phyloP scores from a whole-genome alignment of 2,888 invertebrate species.

The Melieria picta region DNA sequence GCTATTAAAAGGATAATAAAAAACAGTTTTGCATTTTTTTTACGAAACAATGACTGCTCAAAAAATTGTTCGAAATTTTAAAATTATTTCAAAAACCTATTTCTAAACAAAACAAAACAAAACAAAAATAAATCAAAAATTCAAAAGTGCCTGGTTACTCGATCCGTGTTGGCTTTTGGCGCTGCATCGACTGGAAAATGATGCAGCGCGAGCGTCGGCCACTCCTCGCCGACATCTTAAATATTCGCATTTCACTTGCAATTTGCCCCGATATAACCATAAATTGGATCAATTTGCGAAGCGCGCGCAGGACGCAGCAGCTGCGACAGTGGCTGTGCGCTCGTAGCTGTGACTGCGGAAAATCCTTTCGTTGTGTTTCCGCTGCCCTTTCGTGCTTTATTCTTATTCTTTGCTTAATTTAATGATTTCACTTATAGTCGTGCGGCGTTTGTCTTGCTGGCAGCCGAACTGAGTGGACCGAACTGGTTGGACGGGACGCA shows the following conservation, averaged over 20 bases:
- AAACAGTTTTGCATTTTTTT: too few relatives aligned
- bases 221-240: constrained; percentile 17
- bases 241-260: constrained; percentile 53
- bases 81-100: constrained; percentile 51
- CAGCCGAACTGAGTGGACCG: too few relatives aligned
- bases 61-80: not conserved
- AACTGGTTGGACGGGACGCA: too few relatives aligned
- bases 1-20: too few relatives aligned
- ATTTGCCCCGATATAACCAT: constrained; percentile 62
- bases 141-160: not conserved
- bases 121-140: constrained; percentile 37
- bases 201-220: not conserved
- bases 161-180: not conserved
- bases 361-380: not conserved
- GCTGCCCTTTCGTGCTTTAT: not conserved
- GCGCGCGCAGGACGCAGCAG: constrained; percentile 8
- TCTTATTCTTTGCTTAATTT: constrained; percentile 26
- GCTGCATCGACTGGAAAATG: not conserved
- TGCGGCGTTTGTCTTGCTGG: too few relatives aligned
- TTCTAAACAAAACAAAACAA: constrained; percentile 46
- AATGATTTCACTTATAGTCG: constrained; percentile 36
- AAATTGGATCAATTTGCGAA: constrained; percentile 61
- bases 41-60: too few relatives aligned
- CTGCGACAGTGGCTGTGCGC: not conserved
- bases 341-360: not conserved